Evolutionary conservation across 2,888 invertebrate genomes (phyloP), one percentile per base, ranked within the genome.

Genomic region (Drosophila vallismaia): DNA sequence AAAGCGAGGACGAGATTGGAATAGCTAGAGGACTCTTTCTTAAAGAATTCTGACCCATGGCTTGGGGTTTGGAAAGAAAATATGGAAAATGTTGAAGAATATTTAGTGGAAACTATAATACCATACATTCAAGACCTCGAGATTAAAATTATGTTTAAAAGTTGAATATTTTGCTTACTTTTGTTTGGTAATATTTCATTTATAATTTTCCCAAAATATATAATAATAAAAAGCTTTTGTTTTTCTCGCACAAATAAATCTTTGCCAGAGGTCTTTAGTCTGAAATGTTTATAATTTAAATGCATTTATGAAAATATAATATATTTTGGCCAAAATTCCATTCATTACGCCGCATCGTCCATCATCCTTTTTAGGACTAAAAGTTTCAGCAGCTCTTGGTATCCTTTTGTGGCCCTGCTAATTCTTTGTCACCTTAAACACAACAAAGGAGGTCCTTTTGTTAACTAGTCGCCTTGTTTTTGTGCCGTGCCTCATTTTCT

Each of bases 351-450:
- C 6, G 7, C 44, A 36, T 45, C 60, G 29, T 60, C 7, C 29
- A 60, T 46, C 46, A 60, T 60, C 28, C 54, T 33, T 54, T 54
- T 24, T 1, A 55, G 44, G 29, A 40, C 10, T 2, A 42, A 63
- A 53, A 52, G 24, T 63, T 63, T 24, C 49, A 1, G n/a, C 12
- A 24, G 6, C 8, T 33, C 45, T 28, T 12, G 29, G 29, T 38
- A 38, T 52, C 46, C 70, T 62, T 48, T 79, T 68, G 64, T 50
- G 66, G 66, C 51, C 66, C 67, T 59, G 77, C 82, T 86, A 81
- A 81, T 86, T 86, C 71, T 70, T 70, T 86, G 85, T 86, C 87
- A 84, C 79, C 78, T 64, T 64, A 67, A 81, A 64, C 55, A 64
- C 56, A 66, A 74, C 55, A 71, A 64, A 68, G 57, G 33, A 8